Evolutionary conservation across 30 jellyfish, hydroid and myxozoan species (phyloP), one percentile per base, ranked within the genome.

Genomic region (Pseudorhiza aurosa): DNA sequence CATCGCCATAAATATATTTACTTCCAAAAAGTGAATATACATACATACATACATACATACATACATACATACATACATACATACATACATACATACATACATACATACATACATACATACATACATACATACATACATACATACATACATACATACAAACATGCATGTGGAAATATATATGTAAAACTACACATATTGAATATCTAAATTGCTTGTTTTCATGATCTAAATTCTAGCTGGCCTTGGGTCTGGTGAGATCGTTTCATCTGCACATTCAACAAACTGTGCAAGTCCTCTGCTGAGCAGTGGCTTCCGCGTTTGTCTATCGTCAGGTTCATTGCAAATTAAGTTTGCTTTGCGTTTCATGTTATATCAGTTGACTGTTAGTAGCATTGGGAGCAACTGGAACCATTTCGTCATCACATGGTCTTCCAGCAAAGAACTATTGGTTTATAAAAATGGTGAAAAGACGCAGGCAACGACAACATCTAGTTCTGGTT

Each of bases 361-460:
- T 8, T 25, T 15, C 5, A 30, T 1, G 53, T 7, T 64, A 2
- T 64, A 64, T 35, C n/a, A 24, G 8, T 10, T 64, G 4, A 29
- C 58, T 8, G 26, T 4, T 18, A 0, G 33, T 0, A 6, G 17
- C 3, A 26, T 0, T 17, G 30, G 31, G 22, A 19, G 0, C 10
- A 27, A 22, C 32, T 71, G 85, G 85, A 33, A 10, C 0, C 51
- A 44, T 33, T 71, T 46, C 49, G 58, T 49, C 21, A 37, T 49
- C 3, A 31, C 68, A 1, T 49, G 67, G 72, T 71, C 85, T 26
- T 21, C 35, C 17, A 53, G 32, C 14, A 18, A 22, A 14, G 87
- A 47, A 24, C 0, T 53, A 5, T 5, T 55, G 10, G 26, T 47
- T 15, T 71, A 71, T 27, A 33, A 22, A 21, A 49, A 71, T 71